phyloP scores from a whole-genome alignment of 2,888 invertebrate species.

The Lepidochrysops patricia region DNA sequence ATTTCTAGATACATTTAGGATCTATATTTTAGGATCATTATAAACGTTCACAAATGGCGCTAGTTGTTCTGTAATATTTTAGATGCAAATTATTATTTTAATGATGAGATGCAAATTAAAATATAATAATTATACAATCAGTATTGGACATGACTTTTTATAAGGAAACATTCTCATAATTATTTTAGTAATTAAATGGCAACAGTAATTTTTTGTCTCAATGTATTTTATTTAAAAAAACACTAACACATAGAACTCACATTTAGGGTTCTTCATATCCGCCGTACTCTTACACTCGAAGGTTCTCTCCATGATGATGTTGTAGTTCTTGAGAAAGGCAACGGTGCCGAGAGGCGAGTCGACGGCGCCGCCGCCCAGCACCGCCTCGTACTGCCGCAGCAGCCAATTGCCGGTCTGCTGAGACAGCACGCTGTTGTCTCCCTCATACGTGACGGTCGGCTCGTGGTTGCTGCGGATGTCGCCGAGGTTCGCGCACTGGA shows the following conservation, averaged over 20 bases:
- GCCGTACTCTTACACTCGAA: conserved; percentile 37
- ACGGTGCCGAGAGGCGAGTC: conserved; percentile 83
- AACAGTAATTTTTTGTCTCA: too few species aligned
- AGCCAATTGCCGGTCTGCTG: conserved; percentile 95
- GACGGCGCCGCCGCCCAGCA: conserved; percentile 51
- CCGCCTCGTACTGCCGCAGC: conserved; percentile 77
- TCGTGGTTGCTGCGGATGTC: conserved; percentile 90
- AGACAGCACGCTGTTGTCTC: conserved; percentile 93
- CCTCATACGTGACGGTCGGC: conserved; percentile 93
- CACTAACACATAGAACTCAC: conserved; percentile 45
- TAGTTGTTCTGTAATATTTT: too few species aligned
- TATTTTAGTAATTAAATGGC: too few species aligned
- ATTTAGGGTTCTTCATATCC: conserved; percentile 44
- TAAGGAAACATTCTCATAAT: too few species aligned
- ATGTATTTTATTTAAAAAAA: too few species aligned
- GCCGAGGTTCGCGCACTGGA: conserved; percentile 85
- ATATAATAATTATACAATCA: too few species aligned
- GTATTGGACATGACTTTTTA: too few species aligned
- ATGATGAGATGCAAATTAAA: too few species aligned
- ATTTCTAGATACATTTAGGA: too few species aligned
- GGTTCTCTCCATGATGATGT: conserved; percentile 27
- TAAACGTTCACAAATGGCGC: too few species aligned
- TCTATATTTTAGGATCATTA: too few species aligned
- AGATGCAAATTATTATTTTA: too few species aligned
- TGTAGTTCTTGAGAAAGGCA: conserved; percentile 72